A percentile compares a stretch with the other conserved stretches of the same genome.
phyloP scores from a whole-genome alignment of 2,888 invertebrate species.

The Pogonocherus hispidulus region DNA sequence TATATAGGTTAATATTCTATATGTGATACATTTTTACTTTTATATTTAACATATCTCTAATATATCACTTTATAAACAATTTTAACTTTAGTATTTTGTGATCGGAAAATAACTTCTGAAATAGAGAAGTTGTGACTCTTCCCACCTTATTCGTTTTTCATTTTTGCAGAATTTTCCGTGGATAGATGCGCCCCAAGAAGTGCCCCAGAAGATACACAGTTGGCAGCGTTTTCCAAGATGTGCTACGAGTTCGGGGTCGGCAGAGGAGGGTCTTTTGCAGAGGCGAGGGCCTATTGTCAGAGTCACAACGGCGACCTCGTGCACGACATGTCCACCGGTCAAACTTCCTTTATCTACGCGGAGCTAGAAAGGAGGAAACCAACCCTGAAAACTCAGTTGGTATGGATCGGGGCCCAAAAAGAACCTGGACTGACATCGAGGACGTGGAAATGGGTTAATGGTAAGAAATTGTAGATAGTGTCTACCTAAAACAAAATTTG shows the following conservation, averaged over 20 bases:
- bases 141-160: too few species aligned
- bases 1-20: too few species aligned
- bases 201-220: slow-evolving; percentile 83
- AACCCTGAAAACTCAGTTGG: slow-evolving; percentile 85
- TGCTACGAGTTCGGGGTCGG: slow-evolving; percentile 91
- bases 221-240: slow-evolving; percentile 86
- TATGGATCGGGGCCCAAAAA: slow-evolving; percentile 93
- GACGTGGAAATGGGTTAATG: slow-evolving; percentile 93
- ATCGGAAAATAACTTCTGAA: too few species aligned
- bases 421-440: slow-evolving; percentile 86
- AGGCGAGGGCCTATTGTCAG: slow-evolving; percentile 83
- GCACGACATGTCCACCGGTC: slow-evolving; percentile 73
- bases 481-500: too few species aligned
- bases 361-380: slow-evolving; percentile 86
- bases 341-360: slow-evolving; percentile 79
- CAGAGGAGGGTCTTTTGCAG: slow-evolving; percentile 86
- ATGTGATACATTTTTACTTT: too few species aligned
- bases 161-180: slow-evolving; percentile 83
- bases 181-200: slow-evolving; percentile 85
- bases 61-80: too few species aligned
- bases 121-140: too few species aligned
- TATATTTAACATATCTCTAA: too few species aligned
- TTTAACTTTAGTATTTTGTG: too few species aligned
- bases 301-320: slow-evolving; percentile 78
- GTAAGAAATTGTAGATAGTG: slow-evolving; percentile 73